Conservation (phyloP, 2,797 vertebrate species). For the Lycodopsis pacificus region DNA sequence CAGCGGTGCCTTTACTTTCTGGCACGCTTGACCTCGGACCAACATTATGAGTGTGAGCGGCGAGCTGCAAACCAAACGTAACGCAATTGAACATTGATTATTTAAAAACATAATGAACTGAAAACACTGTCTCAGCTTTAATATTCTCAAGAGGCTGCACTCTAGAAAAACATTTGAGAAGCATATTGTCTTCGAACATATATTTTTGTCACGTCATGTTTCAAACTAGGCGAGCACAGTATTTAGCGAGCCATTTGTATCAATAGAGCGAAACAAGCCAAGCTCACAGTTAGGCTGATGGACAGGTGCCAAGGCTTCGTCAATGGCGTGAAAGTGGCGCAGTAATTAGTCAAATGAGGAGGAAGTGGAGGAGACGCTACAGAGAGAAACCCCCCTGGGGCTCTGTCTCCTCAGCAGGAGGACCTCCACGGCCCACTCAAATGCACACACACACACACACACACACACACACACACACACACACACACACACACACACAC, state of each 20-base stretch:
- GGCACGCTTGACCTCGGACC: constrained; percentile 53
- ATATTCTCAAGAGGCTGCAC: not conserved
- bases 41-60: constrained; percentile 36
- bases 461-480: constrained; percentile 16
- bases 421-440: constrained; percentile 56
- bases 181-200: not conserved
- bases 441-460: constrained; percentile 20
- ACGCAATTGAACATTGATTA: constrained; percentile 66
- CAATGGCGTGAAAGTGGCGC: constrained; percentile 74
- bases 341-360: constrained; percentile 83
- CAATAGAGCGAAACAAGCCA: constrained; percentile 43
- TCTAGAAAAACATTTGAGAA: not conserved
- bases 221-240: not conserved
- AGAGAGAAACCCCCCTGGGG: constrained; percentile 61
- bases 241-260: constrained; percentile 39
- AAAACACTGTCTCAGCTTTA: constrained; percentile 27
- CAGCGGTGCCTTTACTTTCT: constrained; percentile 39
- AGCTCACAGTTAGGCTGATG: constrained; percentile 67
- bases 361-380: constrained; percentile 67
- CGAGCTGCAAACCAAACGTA: constrained; percentile 57
- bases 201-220: not conserved
- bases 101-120: constrained; percentile 54
- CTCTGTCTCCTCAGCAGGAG: constrained; percentile 65
- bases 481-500: constrained; percentile 19
- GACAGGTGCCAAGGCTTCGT: constrained; percentile 81